These are phyloP conservation scores for Chironomus tentans DNA, from an alignment of 2,888 invertebrate genomes.

Conservation along the genomic window DNA sequence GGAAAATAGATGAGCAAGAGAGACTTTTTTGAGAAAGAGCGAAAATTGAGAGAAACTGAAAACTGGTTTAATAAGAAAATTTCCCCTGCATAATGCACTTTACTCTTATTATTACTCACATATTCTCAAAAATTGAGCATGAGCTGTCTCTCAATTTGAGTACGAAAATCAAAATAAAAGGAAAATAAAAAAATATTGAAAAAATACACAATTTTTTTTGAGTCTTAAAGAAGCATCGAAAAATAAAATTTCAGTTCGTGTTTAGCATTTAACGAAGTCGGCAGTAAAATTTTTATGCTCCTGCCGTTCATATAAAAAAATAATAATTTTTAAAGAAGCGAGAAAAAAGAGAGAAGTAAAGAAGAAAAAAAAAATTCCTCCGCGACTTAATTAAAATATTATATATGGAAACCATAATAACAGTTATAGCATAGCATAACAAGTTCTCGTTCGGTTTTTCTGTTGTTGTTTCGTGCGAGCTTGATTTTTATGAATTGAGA, in stretches of 20 bases:
- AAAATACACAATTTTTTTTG: not conserved
- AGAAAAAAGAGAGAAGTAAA: not conserved
- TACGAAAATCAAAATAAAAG: not conserved
- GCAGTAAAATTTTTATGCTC: constrained; percentile 19
- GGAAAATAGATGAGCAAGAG: too few relatives aligned
- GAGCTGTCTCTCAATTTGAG: not conserved
- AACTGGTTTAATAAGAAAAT: not conserved
- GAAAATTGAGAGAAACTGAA: not conserved
- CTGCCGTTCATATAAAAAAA: not conserved
- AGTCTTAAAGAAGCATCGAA: not conserved
- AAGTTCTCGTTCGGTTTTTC: constrained; percentile 21
- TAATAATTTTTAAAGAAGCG: not conserved
- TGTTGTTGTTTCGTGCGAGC: constrained; percentile 9
- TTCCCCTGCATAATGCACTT: not conserved
- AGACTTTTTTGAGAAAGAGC: too few relatives aligned
- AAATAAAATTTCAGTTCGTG: constrained; percentile 9
- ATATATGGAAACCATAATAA: constrained; percentile 27
- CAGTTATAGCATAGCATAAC: constrained; percentile 27
- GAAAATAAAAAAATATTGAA: not conserved
- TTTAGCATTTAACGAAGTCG: constrained; percentile 1
- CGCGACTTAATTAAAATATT: constrained; percentile 27
- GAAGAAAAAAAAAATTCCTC: constrained; percentile 12
- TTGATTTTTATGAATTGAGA: not conserved
- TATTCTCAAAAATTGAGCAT: not conserved
- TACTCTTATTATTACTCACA: not conserved